Conservation (phyloP, 2,113 vertebrate species). For the Brienomyrus brachyistius region DNA sequence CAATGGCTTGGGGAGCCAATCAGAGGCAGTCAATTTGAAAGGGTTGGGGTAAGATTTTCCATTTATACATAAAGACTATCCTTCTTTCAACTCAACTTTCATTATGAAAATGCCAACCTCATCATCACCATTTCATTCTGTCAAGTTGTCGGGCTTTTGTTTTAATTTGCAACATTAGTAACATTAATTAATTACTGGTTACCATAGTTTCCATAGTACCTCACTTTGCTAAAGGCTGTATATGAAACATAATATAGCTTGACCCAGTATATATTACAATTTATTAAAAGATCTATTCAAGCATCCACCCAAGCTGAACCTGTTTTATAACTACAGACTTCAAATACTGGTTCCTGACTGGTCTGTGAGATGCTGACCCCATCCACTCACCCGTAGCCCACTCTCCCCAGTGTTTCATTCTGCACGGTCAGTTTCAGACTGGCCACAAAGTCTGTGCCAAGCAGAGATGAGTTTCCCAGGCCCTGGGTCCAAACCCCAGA, state of each 20-base stretch:
- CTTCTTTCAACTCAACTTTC: background rate
- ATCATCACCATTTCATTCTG: background rate
- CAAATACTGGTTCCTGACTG: background rate
- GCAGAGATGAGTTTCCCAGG: constrained; percentile 59
- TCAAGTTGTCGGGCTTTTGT: background rate
- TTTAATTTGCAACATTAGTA: background rate
- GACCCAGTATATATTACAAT: background rate
- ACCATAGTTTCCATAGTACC: background rate
- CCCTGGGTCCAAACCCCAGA: constrained; percentile 32
- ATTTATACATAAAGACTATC: background rate
- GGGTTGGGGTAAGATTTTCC: background rate
- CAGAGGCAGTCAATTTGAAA: background rate
- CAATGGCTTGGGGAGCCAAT: background rate
- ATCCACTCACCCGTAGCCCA: background rate
- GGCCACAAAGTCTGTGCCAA: constrained; percentile 47
- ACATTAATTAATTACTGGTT: background rate
- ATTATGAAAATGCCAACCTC: background rate
- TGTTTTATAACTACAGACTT: background rate
- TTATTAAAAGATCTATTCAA: background rate
- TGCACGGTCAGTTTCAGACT: constrained; percentile 49
- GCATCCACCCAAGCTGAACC: background rate
- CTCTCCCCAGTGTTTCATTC: constrained; percentile 37
- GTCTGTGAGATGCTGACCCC: background rate
- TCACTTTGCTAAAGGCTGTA: background rate
- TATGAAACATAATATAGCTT: background rate